Base-by-base conservation (phyloP, 2,113 vertebrate species). In the Erinaceus europaeus region DNA sequence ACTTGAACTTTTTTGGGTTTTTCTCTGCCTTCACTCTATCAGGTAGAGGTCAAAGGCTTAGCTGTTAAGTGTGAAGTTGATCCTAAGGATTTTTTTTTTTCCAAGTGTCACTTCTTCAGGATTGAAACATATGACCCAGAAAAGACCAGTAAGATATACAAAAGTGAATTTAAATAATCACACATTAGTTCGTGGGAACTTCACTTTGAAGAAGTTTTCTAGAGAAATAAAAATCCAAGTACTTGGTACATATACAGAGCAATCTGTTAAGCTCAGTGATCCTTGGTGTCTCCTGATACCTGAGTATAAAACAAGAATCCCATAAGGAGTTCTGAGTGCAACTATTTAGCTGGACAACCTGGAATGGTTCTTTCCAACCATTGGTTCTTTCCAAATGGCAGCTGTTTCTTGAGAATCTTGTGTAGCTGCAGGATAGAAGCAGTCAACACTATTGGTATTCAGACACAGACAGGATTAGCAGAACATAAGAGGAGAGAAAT, bases 191-290 rank as follows among this genome's bases (percentile, higher is more conserved):
- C 67, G 92, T 73, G 89, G 29, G 68, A 77, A 92, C 86, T 94
- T 90, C 90, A 81, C 94, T 88, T 90, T 55, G 91, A 95, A 76
- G 88, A 75, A 57, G 48, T 61, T 87, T 94, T 71, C 84, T 95
- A 94, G 78, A 64, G 38, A 18, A 89, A 92, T 94, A 91, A 92
- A 96, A 95, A 94, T 96, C 92, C 90, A 90, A 86, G 84, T 88
- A 79, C 18, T 42, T 8, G 29, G 29, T 23, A 77, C 6, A 71
- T 88, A 55, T 90, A 61, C 73, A 84, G 67, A 64, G 12, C 48
- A 23, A 0, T 65, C 65, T 89, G 55, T 86, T 53, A 74, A 17
- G 57, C 29, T 50, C 61, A 75, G 1, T 34, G 67, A n/a, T 89
- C 44, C 71, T 73, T 53, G 79, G 32, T 76, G 44, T 71, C 50